Base-by-base conservation (phyloP, 2,797 vertebrate genomes). In the Labeo calbasu region DNA sequence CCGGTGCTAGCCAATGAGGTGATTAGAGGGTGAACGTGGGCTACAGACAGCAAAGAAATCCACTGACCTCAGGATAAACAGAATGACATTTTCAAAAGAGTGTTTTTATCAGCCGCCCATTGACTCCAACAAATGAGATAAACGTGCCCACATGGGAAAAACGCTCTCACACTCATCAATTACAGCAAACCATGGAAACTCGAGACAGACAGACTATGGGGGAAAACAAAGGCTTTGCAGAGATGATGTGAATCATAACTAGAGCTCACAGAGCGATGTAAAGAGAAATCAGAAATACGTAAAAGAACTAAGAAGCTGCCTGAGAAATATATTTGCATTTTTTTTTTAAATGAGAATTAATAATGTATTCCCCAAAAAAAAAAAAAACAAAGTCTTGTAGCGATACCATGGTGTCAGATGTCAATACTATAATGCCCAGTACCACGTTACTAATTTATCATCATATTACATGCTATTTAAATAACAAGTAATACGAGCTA, bases 51-150 rank as follows among this genome's bases (percentile, higher is more conserved):
- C 57, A 65, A 7, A 63, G 36, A 61, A 77, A 77, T 21, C 23
- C 13, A 69, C 63, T 79, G 63, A 68, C 46, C 46, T 32, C 48
- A 6, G 25, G 25, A 66, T 51, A 79, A 51, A 79, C 32, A 66
- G 15, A 8, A 2, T 2, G 15, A 63, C 43, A 48, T 50, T 66
- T 17, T 25, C 5, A 77, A 77, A 77, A 48, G 28, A 70, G 57
- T 21, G 55, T 46, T 77, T 63, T 25, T 48, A 77, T 48, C 57
- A 48, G n/a, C 2, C 9, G 6, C 43, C 50, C 61, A 79, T 19
- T 50, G 11, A 65, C 46, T n/a, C 3, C 7, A 2, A 65, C 6
- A 66, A 1, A 79, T 65, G 19, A 21, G 11, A 66, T 32, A 36
- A 28, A 65, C 9, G 40, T 23, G 23, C 19, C 36, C n/a, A 48